phyloP scores from a whole-genome alignment of 1,140 invertebrate genomes.

The Papilio glaucus region DNA sequence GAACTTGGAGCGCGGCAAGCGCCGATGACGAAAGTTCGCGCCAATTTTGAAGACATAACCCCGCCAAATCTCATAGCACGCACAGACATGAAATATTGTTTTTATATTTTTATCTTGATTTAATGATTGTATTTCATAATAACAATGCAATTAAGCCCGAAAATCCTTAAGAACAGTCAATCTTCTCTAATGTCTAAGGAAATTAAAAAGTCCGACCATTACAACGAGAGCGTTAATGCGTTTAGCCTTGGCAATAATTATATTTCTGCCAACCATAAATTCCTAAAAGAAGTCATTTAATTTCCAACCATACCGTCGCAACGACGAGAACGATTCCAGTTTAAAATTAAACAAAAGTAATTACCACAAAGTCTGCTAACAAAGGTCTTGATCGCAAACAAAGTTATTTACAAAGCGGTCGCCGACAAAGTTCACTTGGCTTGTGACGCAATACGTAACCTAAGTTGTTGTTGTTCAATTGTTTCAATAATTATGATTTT shows the following conservation, averaged over 20 bases:
- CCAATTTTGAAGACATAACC: too few species aligned
- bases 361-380: constrained; percentile 33
- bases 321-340: constrained; percentile 10
- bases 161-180: constrained; percentile 19
- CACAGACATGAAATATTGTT: too few species aligned
- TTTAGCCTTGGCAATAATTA: constrained; percentile 31
- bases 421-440: constrained; percentile 10
- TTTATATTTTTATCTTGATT: not conserved
- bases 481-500: not conserved
- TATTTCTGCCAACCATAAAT: constrained; percentile 27
- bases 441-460: not conserved
- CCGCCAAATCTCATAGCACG: too few species aligned
- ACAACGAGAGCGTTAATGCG: constrained; percentile 15
- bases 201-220: constrained; percentile 35
- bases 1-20: too few species aligned
- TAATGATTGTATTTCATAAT: not conserved
- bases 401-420: constrained; percentile 21
- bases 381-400: constrained; percentile 26
- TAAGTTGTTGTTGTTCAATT: constrained; percentile 7
- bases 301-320: not conserved
- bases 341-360: constrained; percentile 37
- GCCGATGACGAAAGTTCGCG: too few species aligned
- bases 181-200: constrained; percentile 20
- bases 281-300: constrained; percentile 26
- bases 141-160: not conserved